Conservation (phyloP, 2,113 vertebrate species). For the Psammodynastes pulverulentus region DNA sequence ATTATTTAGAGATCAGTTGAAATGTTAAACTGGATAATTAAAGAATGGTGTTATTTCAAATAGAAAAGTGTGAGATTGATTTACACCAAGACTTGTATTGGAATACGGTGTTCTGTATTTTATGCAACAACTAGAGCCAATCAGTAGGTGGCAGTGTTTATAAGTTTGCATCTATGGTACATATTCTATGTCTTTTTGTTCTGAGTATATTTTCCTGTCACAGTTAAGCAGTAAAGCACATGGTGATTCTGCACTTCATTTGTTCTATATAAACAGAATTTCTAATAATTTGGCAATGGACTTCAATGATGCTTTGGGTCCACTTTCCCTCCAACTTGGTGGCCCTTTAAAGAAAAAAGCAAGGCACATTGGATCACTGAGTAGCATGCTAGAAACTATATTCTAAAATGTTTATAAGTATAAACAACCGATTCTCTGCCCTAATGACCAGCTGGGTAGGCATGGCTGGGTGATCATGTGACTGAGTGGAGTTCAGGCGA, state of each 20-base stretch:
- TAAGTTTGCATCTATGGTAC: background rate
- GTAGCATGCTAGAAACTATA: background rate
- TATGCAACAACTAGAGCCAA: background rate
- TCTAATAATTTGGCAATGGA: background rate
- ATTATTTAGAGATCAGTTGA: background rate
- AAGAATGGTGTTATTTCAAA: background rate
- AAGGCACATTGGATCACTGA: background rate
- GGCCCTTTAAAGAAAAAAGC: background rate
- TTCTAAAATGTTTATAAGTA: background rate
- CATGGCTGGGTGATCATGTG: too few species aligned
- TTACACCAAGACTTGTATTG: background rate
- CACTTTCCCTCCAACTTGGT: background rate
- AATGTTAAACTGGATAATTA: background rate
- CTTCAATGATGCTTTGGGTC: background rate
- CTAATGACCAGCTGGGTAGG: too few species aligned
- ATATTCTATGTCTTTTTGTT: background rate
- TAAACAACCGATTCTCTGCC: too few species aligned
- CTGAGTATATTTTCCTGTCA: background rate
- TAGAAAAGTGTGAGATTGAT: background rate
- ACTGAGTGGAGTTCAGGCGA: too few species aligned
- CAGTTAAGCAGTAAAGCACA: background rate
- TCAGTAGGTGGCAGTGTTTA: background rate
- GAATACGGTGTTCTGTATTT: background rate
- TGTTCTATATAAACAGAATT: background rate
- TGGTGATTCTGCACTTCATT: background rate